These are phyloP conservation scores for Drosophila sordidapex DNA, from an alignment of 2,888 invertebrate species.

Conservation along the genomic window DNA sequence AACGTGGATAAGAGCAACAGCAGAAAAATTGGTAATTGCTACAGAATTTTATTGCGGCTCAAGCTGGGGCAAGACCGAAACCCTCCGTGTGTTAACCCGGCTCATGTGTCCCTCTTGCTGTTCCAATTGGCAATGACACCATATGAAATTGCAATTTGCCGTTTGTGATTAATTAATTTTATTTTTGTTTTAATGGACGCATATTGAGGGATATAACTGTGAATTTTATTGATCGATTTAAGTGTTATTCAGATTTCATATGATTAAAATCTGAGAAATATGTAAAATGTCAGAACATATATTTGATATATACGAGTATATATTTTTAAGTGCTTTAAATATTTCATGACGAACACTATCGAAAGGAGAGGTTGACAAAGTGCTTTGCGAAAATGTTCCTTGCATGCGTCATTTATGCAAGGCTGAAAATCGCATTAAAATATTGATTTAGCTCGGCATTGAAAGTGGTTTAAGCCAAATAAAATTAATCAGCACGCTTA, in stretches of 20 bases:
- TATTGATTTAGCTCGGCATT: conserved; percentile 35
- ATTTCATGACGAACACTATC: not conserved
- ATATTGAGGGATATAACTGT: conserved; percentile 32
- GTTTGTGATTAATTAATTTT: conserved; percentile 58
- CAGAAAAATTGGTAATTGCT: conserved; percentile 66
- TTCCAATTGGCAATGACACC: conserved; percentile 56
- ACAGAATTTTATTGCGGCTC: conserved; percentile 64
- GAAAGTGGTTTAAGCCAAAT: conserved; percentile 25
- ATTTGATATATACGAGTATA: too few species aligned
- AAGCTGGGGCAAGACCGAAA: conserved; percentile 38
- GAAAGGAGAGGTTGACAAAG: not conserved
- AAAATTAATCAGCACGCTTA: conserved; percentile 43
- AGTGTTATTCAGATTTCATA: conserved; percentile 20
- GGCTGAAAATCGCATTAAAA: conserved; percentile 15
- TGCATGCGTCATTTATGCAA: not conserved
- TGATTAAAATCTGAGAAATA: not conserved
- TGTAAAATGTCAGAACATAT: not conserved
- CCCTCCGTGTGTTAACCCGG: conserved; percentile 14
- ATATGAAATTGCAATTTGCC: conserved; percentile 68
- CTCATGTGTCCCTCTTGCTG: conserved; percentile 18
- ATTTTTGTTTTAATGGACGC: conserved; percentile 52
- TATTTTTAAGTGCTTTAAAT: not conserved
- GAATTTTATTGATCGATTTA: conserved; percentile 37
- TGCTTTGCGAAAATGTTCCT: not conserved
- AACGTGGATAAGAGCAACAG: conserved; percentile 55